Evolutionary conservation across 2,888 invertebrate genomes (phyloP).

Genomic region (Acrobasis repandana): DNA sequence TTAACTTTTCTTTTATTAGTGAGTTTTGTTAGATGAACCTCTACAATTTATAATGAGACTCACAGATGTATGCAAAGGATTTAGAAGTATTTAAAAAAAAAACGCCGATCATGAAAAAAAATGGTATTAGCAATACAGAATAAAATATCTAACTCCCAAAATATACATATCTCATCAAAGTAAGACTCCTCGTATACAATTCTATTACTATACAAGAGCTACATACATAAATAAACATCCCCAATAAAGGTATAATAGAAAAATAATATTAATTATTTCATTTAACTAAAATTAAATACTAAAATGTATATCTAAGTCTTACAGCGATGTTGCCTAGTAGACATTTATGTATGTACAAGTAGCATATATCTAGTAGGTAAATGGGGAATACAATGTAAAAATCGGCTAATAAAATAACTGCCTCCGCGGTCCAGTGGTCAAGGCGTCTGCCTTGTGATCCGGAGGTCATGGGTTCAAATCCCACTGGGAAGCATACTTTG

Average conservation of each 20-base stretch:
- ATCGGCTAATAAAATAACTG: no score
- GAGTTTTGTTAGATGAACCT: no score
- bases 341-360: constrained; percentile 33
- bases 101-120: not conserved
- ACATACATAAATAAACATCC: constrained; percentile 21
- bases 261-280: constrained; percentile 29
- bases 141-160: constrained; percentile 14
- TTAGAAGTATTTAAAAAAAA: not conserved
- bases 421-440: no score
- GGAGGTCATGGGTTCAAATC: no score
- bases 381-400: constrained; percentile 25
- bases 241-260: constrained; percentile 33
- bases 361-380: constrained; percentile 26
- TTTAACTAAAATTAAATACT: constrained; percentile 32
- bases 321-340: constrained; percentile 28
- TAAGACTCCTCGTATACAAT: constrained; percentile 19
- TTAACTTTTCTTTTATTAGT: no score
- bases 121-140: not conserved
- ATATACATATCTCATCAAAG: constrained; percentile 20
- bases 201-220: constrained; percentile 18
- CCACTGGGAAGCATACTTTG: no score
- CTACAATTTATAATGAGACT: no score
- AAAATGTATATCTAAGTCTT: constrained; percentile 27
- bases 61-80: not conserved
- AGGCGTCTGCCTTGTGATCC: no score